Evolutionary conservation across 1,140 invertebrate genomes (phyloP).

Genomic region (Ooceraea biroi): DNA sequence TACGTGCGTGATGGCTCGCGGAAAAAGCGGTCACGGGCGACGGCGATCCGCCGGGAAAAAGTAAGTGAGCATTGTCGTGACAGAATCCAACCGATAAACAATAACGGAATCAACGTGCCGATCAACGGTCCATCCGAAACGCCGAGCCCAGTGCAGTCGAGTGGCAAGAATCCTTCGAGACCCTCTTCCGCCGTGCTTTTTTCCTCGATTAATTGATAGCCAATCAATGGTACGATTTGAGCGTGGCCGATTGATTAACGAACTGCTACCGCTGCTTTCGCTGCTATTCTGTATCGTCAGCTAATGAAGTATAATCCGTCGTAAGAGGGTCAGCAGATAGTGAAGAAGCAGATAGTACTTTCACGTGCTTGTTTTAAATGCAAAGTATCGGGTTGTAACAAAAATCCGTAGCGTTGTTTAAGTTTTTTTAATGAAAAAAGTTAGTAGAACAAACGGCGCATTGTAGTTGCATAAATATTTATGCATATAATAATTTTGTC

Average conservation of each 20-base stretch:
- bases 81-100: conserved; percentile 61
- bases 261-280: conserved; percentile 73
- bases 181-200: conserved; percentile 32
- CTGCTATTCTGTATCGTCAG: not conserved
- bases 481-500: no score
- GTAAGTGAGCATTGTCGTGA: conserved; percentile 26
- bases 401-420: no score
- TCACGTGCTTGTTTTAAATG: not conserved
- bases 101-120: conserved; percentile 53
- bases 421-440: no score
- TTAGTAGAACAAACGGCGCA: no score
- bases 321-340: conserved; percentile 23
- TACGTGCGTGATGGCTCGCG: conserved; percentile 52
- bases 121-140: conserved; percentile 17
- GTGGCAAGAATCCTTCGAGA: conserved; percentile 45
- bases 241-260: conserved; percentile 75
- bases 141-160: conserved; percentile 43
- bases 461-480: no score
- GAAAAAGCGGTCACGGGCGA: conserved; percentile 63
- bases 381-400: no score
- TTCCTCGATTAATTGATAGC: conserved; percentile 76
- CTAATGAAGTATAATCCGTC: not conserved
- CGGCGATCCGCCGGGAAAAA: conserved; percentile 46
- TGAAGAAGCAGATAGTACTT: conserved; percentile 7
- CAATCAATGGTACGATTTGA: conserved; percentile 67